These are phyloP conservation scores for Neoascia interrupta DNA, from an alignment of 2,888 invertebrate species.

Conservation along the genomic window DNA sequence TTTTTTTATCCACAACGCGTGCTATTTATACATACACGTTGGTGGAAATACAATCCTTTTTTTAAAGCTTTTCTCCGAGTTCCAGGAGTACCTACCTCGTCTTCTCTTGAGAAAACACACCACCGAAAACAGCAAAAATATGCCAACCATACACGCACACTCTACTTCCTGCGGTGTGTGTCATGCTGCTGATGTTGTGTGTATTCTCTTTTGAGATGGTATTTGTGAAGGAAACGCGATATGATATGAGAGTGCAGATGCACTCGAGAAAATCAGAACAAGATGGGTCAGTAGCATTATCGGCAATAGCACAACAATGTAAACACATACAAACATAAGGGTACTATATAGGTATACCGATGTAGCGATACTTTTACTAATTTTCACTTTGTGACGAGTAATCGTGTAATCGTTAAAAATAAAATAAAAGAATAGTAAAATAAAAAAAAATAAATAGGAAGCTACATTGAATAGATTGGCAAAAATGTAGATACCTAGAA, in stretches of 20 bases:
- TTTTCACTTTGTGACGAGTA: constrained; percentile 63
- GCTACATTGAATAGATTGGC: constrained; percentile 50
- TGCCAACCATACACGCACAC: constrained; percentile 13
- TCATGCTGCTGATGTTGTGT: neutral
- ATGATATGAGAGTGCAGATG: constrained; percentile 68
- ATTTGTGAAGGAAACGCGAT: constrained; percentile 26
- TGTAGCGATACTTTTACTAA: constrained; percentile 47
- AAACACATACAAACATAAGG: constrained; percentile 42
- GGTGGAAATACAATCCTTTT: constrained; percentile 57
- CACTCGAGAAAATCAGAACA: constrained; percentile 67
- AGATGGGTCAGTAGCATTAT: constrained; percentile 70
- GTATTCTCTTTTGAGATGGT: neutral
- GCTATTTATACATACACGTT: constrained; percentile 45
- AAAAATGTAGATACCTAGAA: constrained; percentile 36
- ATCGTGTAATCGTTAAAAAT: constrained; percentile 62
- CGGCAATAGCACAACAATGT: constrained; percentile 67
- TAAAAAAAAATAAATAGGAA: constrained; percentile 13
- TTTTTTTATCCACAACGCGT: constrained; percentile 35
- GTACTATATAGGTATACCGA: constrained; percentile 44
- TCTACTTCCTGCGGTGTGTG: constrained; percentile 1
- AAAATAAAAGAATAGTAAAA: constrained; percentile 34
- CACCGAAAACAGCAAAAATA: constrained; percentile 13
- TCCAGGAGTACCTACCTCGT: constrained; percentile 36
- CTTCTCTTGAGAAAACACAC: constrained; percentile 34
- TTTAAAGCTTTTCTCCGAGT: constrained; percentile 45